Conservation (phyloP, 2,888 invertebrate species). For the Mesopsocus fuscifrons region DNA sequence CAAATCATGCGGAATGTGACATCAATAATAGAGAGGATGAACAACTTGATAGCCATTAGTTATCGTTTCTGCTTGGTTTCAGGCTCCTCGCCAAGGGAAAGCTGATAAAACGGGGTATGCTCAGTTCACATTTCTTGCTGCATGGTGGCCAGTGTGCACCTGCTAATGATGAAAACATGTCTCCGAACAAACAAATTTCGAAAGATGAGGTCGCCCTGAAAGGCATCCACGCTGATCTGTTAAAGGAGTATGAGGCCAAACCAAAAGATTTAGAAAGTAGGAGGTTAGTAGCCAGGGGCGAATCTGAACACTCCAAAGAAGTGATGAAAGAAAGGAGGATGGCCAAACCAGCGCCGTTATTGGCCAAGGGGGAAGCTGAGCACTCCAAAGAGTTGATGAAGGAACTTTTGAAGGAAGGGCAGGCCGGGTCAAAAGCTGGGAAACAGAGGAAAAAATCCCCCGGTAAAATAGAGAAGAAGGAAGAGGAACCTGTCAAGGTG, state of each 20-base stretch:
- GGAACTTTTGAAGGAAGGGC: neutral
- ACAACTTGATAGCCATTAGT: too few relatives aligned
- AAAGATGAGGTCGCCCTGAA: neutral
- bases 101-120: neutral
- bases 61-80: neutral
- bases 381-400: slow-evolving; percentile 3
- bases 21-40: too few relatives aligned
- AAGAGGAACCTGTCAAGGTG: neutral
- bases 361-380: neutral
- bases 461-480: neutral
- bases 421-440: neutral
- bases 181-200: neutral
- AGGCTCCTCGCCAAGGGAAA: slow-evolving; percentile 5
- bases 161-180: neutral
- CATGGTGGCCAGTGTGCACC: neutral
- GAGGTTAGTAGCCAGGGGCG: neutral
- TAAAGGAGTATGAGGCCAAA: slow-evolving; percentile 2
- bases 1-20: too few relatives aligned
- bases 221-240: neutral
- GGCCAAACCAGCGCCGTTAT: too few relatives aligned
- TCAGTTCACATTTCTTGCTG: neutral
- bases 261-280: too few relatives aligned
- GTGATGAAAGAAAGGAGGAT: neutral
- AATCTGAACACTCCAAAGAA: neutral
- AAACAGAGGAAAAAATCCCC: neutral